phyloP scores from a whole-genome alignment of 2,888 invertebrate species.

The Rhingia campestris region DNA sequence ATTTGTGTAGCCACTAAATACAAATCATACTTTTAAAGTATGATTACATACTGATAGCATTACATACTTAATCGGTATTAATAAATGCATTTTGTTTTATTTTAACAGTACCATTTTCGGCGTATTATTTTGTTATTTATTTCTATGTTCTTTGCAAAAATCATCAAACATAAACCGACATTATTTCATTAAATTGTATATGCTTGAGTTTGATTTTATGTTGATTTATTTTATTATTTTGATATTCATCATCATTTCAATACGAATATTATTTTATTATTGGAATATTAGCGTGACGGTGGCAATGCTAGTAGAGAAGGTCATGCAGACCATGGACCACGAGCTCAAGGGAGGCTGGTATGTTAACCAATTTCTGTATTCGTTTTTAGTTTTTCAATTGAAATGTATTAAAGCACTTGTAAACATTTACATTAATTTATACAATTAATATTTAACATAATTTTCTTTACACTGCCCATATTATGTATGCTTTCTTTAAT shows the following conservation, averaged over 20 bases:
- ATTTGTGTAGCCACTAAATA: no score
- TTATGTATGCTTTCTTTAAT: no score
- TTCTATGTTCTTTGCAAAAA: conserved; percentile 80
- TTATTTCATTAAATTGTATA: conserved; percentile 66
- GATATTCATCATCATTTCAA: conserved; percentile 76
- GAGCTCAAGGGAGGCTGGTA: conserved; percentile 58
- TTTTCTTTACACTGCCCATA: no score
- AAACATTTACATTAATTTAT: not conserved
- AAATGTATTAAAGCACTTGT: not conserved
- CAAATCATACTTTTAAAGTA: no score
- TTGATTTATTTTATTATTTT: conserved; percentile 62
- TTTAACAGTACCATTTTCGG: not conserved
- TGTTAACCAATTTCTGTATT: conserved; percentile 13
- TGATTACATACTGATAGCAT: no score
- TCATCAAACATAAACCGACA: conserved; percentile 79
- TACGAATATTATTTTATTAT: conserved; percentile 78
- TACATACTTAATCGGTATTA: not conserved
- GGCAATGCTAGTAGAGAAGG: conserved; percentile 77
- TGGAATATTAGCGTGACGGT: conserved; percentile 76
- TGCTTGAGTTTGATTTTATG: conserved; percentile 41
- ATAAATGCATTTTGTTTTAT: not conserved
- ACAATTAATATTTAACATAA: no score
- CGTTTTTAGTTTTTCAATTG: not conserved
- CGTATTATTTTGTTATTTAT: conserved; percentile 16
- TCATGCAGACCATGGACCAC: conserved; percentile 55